Conservation (phyloP, 2,113 vertebrate genomes). For the Ageneiosus marmoratus region DNA sequence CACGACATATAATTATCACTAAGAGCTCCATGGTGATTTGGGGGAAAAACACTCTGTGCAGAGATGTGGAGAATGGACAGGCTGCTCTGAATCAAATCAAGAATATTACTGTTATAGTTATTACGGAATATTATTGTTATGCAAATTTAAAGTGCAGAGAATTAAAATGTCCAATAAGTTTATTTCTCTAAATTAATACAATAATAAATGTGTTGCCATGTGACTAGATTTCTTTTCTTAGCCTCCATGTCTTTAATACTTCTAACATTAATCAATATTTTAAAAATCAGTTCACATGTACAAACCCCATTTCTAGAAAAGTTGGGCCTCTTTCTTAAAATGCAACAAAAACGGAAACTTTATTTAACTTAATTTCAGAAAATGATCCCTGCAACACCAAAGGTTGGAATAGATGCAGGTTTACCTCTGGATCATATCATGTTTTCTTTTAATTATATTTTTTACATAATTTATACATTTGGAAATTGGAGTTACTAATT, state of each 20-base stretch:
- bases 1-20: conserved; percentile 34
- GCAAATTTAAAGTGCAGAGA: neutral
- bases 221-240: neutral
- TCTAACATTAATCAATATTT: neutral
- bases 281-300: neutral
- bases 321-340: no score
- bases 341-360: no score
- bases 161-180: neutral
- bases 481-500: no score
- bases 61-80: neutral
- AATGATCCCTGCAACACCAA: no score
- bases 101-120: neutral
- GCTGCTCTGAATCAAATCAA: neutral
- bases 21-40: conserved; percentile 19
- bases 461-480: no score
- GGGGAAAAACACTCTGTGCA: conserved; percentile 15
- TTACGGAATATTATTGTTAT: neutral
- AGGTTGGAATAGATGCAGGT: no score
- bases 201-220: neutral
- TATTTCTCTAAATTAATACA: neutral
- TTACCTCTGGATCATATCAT: no score
- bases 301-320: no score
- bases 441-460: no score
- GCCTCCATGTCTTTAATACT: neutral
- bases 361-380: no score